Evolutionary conservation across 1,140 invertebrate genomes (phyloP), one percentile per base, ranked within the genome.

Genomic region (Metopolophium dirhodum): DNA sequence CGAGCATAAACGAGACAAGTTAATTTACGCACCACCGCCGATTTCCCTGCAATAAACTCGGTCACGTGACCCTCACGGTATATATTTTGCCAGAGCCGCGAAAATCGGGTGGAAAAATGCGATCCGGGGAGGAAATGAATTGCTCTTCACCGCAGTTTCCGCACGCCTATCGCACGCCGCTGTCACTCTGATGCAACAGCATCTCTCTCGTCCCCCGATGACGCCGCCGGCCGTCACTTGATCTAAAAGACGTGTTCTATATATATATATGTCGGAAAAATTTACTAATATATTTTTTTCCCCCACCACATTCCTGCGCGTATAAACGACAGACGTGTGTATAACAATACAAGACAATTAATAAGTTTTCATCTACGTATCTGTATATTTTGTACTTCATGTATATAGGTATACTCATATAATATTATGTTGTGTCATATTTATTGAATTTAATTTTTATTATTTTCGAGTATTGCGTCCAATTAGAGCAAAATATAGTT

Each of bases 1-100:
- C 51, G 35, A 61, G 35, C 51, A 41, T 57, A 90, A 77, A 90
- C 30, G 88, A 90, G 88, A 90, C 51, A 61, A 90, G 88, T 90
- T 90, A 90, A 90, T 90, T 90, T 90, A 90, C 88, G 22, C 35
- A 23, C 88, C 88, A 26, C 35, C 88, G 35, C 35, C 35, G n/a
- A 88, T 88, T 90, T 90, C 23, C 23, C 35, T 8, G 35, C 35
- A 30, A 61, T 61, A 61, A 90, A 61, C 88, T 77, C 61, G 6
- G 30, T 77, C 14, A 22, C 86, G 30, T 54, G 54, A 41, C 88
- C 35, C 35, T 23, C 22, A 14, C 18, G 30, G 41, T 45, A 30
- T 30, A 87, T n/a, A n/a, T n/a, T n/a, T 45, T 49, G 11, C 14
- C 14, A n/a, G 86, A 35, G 20, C 8, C n/a, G 30, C 3, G 22